Percentiles rank a stretch among this genome's conserved stretches.
These are phyloP conservation scores for Brachypalpus laphriformis DNA, from an alignment of 2,888 invertebrate species.

Conservation along the genomic window DNA sequence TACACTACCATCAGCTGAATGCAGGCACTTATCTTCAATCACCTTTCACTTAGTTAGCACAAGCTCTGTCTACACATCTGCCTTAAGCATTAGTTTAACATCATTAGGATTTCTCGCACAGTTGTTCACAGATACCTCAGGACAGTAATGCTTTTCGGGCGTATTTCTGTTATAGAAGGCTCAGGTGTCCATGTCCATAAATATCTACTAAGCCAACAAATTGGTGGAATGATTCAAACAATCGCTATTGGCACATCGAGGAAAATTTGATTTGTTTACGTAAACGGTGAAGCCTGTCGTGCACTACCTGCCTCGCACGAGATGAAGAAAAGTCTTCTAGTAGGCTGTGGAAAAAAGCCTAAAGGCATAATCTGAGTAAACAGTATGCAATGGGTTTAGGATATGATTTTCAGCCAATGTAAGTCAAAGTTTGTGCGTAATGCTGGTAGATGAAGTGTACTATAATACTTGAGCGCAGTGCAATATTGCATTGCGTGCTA, in stretches of 20 bases:
- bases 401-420: not conserved
- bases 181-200: not conserved
- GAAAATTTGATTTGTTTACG: slow-evolving; percentile 24
- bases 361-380: not conserved
- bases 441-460: too few species aligned
- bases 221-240: not conserved
- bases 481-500: too few species aligned
- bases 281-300: slow-evolving; percentile 8
- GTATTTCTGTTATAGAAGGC: not conserved
- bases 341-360: not conserved
- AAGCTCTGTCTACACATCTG: slow-evolving; percentile 47
- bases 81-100: slow-evolving; percentile 38
- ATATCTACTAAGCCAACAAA: not conserved
- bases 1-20: slow-evolving; percentile 44
- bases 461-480: too few species aligned
- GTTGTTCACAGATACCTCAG: slow-evolving; percentile 18
- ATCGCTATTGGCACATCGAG: slow-evolving; percentile 1
- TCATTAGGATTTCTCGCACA: slow-evolving; percentile 15
- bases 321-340: not conserved
- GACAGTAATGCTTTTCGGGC: slow-evolving; percentile 28
- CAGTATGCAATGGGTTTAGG: not conserved
- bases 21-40: slow-evolving; percentile 39
- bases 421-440: too few species aligned
- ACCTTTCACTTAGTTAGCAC: slow-evolving; percentile 34
- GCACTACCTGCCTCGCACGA: slow-evolving; percentile 5